Evolutionary conservation across 2,888 invertebrate species (phyloP), one percentile per base, ranked within the genome.

Genomic region (Automeris io): DNA sequence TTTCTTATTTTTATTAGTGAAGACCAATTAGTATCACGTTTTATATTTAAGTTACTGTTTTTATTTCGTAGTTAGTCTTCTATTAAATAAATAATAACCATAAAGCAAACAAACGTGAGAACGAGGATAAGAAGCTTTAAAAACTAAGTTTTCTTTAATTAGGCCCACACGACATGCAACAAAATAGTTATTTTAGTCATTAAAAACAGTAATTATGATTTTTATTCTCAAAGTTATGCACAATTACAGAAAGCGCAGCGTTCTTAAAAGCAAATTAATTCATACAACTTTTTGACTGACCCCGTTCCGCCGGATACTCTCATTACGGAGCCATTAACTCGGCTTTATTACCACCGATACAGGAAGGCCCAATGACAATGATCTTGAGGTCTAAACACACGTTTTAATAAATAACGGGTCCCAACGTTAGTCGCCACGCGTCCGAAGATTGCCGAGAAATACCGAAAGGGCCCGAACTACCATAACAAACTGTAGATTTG

Each of bases 401-500:
- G 51, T 55, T 64, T 60, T 57, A 62, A 65, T 54, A 54, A 64
- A 61, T 63, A 64, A 57, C 56, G 50, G 59, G 54, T 48, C 42
- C 41, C 51, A 54, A 32, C 49, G 58, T 53, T 52, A 56, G 45
- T 50, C 54, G 46, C 65, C 79, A 74, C 76, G 77, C 74, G 70
- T 41, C 65, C 76, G 76, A 69, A 64, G 49, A 54, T 45, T 45
- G 36, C 45, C 79, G 80, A 76, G 45, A 12, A 38, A 37, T 37
- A 19, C 56, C 80, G 79, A 73, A 62, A 45, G 49, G 18, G 18
- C 9, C 43, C 75, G 80, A 80, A 74, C n/a, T n/a, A n/a, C n/a
- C n/a, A n/a, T n/a, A n/a, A n/a, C n/a, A n/a, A n/a, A n/a, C n/a
- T n/a, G n/a, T n/a, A n/a, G n/a, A n/a, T n/a, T n/a, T n/a, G n/a